Evolutionary conservation across 1,140 invertebrate species (phyloP).

Genomic region (Caerostris extrusa): DNA sequence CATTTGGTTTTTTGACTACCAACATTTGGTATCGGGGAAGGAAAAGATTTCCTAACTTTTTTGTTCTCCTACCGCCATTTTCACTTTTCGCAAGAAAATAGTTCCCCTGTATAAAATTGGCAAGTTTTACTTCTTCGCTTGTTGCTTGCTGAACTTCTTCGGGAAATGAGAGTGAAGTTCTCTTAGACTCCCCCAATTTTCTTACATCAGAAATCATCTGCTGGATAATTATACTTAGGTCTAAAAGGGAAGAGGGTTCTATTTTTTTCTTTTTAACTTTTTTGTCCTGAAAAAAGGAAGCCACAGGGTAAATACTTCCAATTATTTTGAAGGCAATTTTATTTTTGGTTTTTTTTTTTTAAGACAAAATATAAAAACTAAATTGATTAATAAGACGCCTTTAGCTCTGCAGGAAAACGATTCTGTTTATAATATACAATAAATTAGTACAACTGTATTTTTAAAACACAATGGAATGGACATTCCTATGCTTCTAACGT

Average conservation of each 20-base stretch:
- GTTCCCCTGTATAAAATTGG: constrained; percentile 1
- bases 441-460: no score
- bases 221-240: not conserved
- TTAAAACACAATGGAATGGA: no score
- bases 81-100: not conserved
- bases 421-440: no score
- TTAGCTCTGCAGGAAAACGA: no score
- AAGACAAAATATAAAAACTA: no score
- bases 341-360: no score
- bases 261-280: not conserved
- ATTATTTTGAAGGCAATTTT: not conserved
- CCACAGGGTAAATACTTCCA: not conserved
- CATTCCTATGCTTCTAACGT: no score
- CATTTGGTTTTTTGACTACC: constrained; percentile 55
- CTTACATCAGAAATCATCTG: constrained; percentile 1
- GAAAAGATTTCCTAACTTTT: constrained; percentile 54
- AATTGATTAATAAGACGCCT: no score
- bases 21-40: constrained; percentile 63
- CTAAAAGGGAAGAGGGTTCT: not conserved
- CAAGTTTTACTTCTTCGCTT: not conserved
- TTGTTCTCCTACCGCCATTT: not conserved
- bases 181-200: not conserved
- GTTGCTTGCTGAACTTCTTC: no score
- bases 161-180: no score
- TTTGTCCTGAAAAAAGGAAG: not conserved